Evolutionary conservation across 2,888 invertebrate species (phyloP), one percentile per base, ranked within the genome.

Genomic region (Troides helena): DNA sequence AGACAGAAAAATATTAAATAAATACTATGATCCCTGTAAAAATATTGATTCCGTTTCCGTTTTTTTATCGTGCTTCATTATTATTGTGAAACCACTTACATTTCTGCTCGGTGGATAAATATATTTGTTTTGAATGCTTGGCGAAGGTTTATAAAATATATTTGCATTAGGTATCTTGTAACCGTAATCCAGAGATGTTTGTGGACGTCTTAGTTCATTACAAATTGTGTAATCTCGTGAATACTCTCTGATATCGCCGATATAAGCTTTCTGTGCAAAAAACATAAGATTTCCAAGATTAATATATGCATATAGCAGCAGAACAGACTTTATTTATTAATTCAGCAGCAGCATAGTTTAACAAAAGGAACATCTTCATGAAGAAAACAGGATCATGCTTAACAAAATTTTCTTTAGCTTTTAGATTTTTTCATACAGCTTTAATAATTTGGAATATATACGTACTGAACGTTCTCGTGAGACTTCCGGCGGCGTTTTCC

Each of bases 121-220:
- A 70, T 86, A 90, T 50, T 81, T 70, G 72, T 90, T 90, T 65
- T 88, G 80, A 25, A 66, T 64, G 65, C 81, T 85, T 1, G 86
- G 80, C 0, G 86, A 88, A 46, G 89, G 86, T 72, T 91, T 91
- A 71, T 87, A 87, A 43, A 83, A 82, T 53, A 86, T 81, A 2
- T 81, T 81, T 7, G 80, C 82, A 46, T 86, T 84, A 3, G 87
- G 78, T 7, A 80, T 75, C 74, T 90, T 91, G 67, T 77, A 81
- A 0, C 74, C 78, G 68, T 80, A 89, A 71, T 91, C 84, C 23
- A 81, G 70, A 0, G 78, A 73, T 0, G 85, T 84, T 72, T 87
- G 87, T 0, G 91, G 87, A 50, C 77, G 77, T 1, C 79, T 84
- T 53, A 90, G 70, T 25, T 84, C 78, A 25, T 80, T 84, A 0